Conservation (phyloP, 1,140 invertebrate species). For the Amyelois transitella region DNA sequence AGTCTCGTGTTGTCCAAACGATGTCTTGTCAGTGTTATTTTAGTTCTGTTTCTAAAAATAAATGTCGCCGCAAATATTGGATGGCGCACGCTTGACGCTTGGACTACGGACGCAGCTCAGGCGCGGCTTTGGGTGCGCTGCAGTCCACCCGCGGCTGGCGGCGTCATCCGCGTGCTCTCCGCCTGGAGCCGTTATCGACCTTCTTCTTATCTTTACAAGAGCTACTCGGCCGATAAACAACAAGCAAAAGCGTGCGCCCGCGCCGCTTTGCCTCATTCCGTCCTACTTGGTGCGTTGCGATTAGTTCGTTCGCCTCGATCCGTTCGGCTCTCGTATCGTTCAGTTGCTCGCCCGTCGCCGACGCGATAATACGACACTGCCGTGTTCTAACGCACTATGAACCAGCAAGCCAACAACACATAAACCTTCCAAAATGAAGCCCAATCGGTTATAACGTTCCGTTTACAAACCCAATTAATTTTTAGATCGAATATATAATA, state of each 20-base stretch:
- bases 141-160: conserved; percentile 21
- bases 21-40: conserved; percentile 50
- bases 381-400: conserved; percentile 60
- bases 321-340: conserved; percentile 32
- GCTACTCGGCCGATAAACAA: conserved; percentile 62
- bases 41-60: conserved; percentile 60
- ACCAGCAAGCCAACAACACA: conserved; percentile 68
- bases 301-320: conserved; percentile 57
- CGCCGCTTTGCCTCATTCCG: conserved; percentile 67
- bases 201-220: conserved; percentile 62
- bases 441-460: conserved; percentile 71
- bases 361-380: conserved; percentile 52
- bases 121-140: conserved; percentile 15
- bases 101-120: conserved; percentile 20
- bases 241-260: conserved; percentile 68
- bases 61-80: conserved; percentile 51
- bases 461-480: conserved; percentile 58
- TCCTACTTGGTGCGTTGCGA: conserved; percentile 47
- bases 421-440: conserved; percentile 72
- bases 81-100: conserved; percentile 19
- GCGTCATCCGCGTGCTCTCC: conserved; percentile 19
- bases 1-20: conserved; percentile 29
- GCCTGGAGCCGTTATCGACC: conserved; percentile 41
- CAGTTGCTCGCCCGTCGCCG: conserved; percentile 64
- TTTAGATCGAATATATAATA: conserved; percentile 67